Conservation (phyloP, 1,140 invertebrate species). For the Halesus radiatus region DNA sequence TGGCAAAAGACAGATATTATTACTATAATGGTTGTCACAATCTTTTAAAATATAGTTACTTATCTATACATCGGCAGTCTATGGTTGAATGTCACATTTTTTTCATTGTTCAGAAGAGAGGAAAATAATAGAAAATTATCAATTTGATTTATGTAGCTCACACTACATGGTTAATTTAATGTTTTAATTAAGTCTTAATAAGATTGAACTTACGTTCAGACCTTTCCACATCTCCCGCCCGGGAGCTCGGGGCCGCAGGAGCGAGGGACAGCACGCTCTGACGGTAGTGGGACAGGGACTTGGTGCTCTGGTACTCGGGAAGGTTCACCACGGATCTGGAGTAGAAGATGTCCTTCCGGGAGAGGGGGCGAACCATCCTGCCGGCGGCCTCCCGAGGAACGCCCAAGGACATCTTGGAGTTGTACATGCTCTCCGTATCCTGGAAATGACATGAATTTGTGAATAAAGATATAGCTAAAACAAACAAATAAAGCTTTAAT, state of each 20-base stretch:
- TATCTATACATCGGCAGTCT: too few relatives aligned
- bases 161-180: too few relatives aligned
- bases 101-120: too few relatives aligned
- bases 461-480: background rate
- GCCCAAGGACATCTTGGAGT: conserved; percentile 66
- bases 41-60: too few relatives aligned
- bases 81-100: too few relatives aligned
- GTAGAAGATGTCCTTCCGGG: conserved; percentile 98
- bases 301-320: conserved; percentile 93
- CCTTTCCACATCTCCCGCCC: conserved; percentile 75
- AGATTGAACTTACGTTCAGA: conserved; percentile 74
- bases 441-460: background rate
- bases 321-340: conserved; percentile 93
- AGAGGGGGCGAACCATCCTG: conserved; percentile 90
- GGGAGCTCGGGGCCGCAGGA: conserved; percentile 73
- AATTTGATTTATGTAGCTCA: too few relatives aligned
- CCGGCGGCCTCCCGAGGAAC: conserved; percentile 73
- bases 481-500: too few relatives aligned
- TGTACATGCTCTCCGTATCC: conserved; percentile 63
- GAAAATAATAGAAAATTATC: too few relatives aligned
- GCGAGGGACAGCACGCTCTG: conserved; percentile 86
- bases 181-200: background rate
- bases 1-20: background rate
- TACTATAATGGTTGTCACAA: background rate
- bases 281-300: conserved; percentile 89